Percentiles rank a stretch among this genome's conserved stretches.
Evolutionary conservation across 2,113 vertebrate genomes (phyloP).

Genomic region (Sapayoa aenigma): DNA sequence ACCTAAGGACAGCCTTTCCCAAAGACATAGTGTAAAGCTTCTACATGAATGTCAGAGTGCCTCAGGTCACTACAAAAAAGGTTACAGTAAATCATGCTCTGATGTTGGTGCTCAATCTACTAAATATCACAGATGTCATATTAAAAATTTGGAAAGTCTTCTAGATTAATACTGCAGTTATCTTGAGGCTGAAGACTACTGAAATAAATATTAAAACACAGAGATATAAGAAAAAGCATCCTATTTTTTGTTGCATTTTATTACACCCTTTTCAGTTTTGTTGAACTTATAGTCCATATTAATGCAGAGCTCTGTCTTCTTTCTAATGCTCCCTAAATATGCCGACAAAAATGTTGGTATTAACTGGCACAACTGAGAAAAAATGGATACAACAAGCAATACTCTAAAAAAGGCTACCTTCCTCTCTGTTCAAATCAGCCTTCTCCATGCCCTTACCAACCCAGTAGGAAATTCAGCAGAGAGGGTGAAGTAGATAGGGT

Average conservation of each 20-base stretch:
- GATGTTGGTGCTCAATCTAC: not conserved
- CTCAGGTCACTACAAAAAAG: not conserved
- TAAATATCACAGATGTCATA: not conserved
- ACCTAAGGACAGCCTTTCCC: not conserved
- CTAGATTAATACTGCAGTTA: not conserved
- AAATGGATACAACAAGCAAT: not conserved
- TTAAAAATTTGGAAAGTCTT: not conserved
- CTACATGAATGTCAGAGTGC: not conserved
- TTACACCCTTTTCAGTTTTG: not conserved
- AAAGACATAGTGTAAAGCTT: not conserved
- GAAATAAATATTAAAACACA: not conserved
- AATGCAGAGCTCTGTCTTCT: not conserved
- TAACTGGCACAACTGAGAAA: not conserved
- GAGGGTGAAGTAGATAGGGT: not conserved
- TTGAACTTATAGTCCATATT: not conserved
- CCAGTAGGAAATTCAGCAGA: not conserved
- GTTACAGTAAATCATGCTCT: not conserved
- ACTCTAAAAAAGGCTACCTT: not conserved
- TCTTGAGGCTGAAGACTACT: not conserved
- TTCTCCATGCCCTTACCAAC: not conserved
- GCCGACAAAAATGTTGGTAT: not conserved
- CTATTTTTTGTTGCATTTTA: not conserved
- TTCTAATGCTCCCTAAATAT: not conserved
- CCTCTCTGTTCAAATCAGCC: not conserved
- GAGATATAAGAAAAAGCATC: not conserved